These are phyloP conservation scores for Caenorhabditis sp. DNA, from an alignment of 2,888 invertebrate genomes.

Conservation along the genomic window DNA sequence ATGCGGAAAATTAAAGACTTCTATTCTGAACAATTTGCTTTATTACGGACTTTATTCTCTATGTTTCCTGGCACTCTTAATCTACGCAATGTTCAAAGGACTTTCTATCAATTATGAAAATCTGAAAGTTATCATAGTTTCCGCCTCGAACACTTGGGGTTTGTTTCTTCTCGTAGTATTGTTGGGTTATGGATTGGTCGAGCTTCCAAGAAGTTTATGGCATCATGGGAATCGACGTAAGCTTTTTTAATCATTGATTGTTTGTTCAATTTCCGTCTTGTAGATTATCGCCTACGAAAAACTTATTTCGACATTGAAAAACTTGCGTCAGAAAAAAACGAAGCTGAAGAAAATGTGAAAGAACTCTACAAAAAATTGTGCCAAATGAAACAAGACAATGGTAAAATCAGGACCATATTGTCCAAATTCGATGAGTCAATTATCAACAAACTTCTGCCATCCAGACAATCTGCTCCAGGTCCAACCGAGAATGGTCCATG, in stretches of 20 bases:
- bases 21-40: constrained; percentile 93
- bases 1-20: constrained; percentile 79
- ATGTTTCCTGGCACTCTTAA: constrained; percentile 89
- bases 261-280: constrained; percentile 2
- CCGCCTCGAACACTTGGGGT: constrained; percentile 99
- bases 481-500: neutral
- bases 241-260: constrained; percentile 10
- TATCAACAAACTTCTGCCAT: constrained; percentile 44
- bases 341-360: constrained; percentile 94
- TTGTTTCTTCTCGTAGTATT: constrained; percentile 90
- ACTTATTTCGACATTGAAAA: constrained; percentile 71
- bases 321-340: constrained; percentile 83
- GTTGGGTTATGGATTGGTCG: constrained; percentile 91
- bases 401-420: constrained; percentile 59
- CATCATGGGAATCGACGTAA: constrained; percentile 73
- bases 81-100: constrained; percentile 91
- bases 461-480: constrained; percentile 39
- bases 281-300: constrained; percentile 66
- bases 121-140: constrained; percentile 93
- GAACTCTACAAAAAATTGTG: constrained; percentile 85
- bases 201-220: constrained; percentile 89
- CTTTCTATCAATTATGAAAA: constrained; percentile 85
- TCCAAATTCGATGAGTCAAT: constrained; percentile 52
- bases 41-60: constrained; percentile 82
- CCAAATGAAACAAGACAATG: constrained; percentile 57